phyloP scores from a whole-genome alignment of 2,888 invertebrate species.

The Parnassius orleans region DNA sequence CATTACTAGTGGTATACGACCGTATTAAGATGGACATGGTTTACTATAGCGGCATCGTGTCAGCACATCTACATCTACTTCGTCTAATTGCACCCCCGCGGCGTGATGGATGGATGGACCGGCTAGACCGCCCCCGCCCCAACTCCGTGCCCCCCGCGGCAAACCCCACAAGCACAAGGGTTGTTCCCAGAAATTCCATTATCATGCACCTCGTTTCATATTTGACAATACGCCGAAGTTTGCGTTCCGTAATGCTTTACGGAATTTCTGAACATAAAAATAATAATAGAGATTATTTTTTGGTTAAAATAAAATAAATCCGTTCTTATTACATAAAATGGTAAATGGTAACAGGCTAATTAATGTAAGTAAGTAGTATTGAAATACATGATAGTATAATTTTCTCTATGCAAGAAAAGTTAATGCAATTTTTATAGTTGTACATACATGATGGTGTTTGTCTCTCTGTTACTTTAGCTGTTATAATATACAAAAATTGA shows the following conservation, averaged over 20 bases:
- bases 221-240: conserved; percentile 58
- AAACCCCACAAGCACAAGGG: conserved; percentile 67
- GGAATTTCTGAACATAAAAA: conserved; percentile 38
- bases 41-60: conserved; percentile 54
- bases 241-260: conserved; percentile 44
- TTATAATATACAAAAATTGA: too few relatives aligned
- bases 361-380: too few relatives aligned
- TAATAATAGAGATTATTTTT: neutral
- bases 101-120: conserved; percentile 76
- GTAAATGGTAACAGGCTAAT: too few relatives aligned
- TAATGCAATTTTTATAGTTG: too few relatives aligned
- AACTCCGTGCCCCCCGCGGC: conserved; percentile 49
- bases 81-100: conserved; percentile 60
- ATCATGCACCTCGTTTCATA: conserved; percentile 58
- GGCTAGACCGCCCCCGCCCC: conserved; percentile 33
- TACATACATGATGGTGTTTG: too few relatives aligned
- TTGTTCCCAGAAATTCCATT: conserved; percentile 78
- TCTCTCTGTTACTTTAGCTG: too few relatives aligned
- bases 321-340: too few relatives aligned
- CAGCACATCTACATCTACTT: conserved; percentile 74
- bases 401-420: too few relatives aligned
- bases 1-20: conserved; percentile 24
- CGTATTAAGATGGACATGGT: conserved; percentile 27
- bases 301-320: too few relatives aligned
- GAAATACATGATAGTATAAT: too few relatives aligned